Percentiles rank a stretch among this genome's conserved stretches.
Conservation (phyloP, 1,140 invertebrate genomes). For the Ostrea edulis region DNA sequence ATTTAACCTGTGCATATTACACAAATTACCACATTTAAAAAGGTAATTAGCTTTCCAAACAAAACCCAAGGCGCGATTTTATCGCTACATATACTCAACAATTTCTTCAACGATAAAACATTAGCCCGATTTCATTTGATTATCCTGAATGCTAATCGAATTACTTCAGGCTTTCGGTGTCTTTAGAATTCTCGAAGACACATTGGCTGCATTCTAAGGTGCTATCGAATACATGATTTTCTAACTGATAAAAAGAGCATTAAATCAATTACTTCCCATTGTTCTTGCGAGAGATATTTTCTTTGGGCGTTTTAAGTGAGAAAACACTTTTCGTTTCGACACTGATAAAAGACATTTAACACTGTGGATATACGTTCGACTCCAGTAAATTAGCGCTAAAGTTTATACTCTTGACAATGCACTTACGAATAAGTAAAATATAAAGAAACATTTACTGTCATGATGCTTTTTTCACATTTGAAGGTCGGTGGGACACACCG, state of each 20-base stretch:
- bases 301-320: background rate
- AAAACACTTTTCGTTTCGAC: slow-evolving; percentile 1
- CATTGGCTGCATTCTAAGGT: slow-evolving; percentile 17
- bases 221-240: slow-evolving; percentile 21
- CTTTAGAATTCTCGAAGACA: slow-evolving; percentile 6
- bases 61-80: slow-evolving; percentile 30
- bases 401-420: background rate
- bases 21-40: slow-evolving; percentile 28
- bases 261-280: slow-evolving; percentile 7
- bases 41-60: slow-evolving; percentile 22
- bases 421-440: background rate
- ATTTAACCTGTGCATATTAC: slow-evolving; percentile 35
- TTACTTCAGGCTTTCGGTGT: background rate
- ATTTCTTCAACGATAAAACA: slow-evolving; percentile 31
- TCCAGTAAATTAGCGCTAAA: background rate
- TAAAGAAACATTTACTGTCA: too few species aligned
- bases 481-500: background rate
- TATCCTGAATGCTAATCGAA: slow-evolving; percentile 19
- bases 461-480: background rate
- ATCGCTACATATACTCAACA: slow-evolving; percentile 12
- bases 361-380: background rate
- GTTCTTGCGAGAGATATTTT: background rate
- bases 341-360: slow-evolving; percentile 18
- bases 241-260: slow-evolving; percentile 21
- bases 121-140: slow-evolving; percentile 22